These are phyloP conservation scores for Festucalex cinctus DNA, from an alignment of 2,113 vertebrate species.

Conservation along the genomic window DNA sequence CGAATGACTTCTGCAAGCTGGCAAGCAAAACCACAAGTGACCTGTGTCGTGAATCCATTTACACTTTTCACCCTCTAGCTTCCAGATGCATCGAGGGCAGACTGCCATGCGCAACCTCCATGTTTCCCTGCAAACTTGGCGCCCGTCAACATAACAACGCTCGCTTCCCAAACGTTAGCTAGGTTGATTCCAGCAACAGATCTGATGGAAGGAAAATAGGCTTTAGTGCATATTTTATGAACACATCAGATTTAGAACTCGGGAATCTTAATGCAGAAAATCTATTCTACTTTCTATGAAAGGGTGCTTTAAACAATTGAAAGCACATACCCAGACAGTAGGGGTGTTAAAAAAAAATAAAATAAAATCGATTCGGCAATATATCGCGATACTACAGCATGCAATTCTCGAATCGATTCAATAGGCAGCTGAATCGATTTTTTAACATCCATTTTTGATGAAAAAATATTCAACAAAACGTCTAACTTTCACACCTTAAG, in stretches of 20 bases:
- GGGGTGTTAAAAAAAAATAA: no score
- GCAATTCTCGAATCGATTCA: no score
- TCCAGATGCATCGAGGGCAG: conserved; percentile 7
- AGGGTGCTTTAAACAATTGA: conserved; percentile 9
- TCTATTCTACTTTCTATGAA: conserved; percentile 17
- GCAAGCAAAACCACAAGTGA: conserved; percentile 32
- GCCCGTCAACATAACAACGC: conserved; percentile 1
- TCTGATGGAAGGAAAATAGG: conserved; percentile 28
- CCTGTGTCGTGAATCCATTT: conserved; percentile 35
- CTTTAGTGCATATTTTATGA: conserved; percentile 49
- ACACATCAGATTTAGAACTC: background rate
- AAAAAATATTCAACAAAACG: no score
- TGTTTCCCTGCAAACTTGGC: conserved; percentile 14
- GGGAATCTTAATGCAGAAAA: background rate
- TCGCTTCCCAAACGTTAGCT: conserved; percentile 4
- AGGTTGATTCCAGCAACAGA: conserved; percentile 15
- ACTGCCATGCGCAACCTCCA: conserved; percentile 15
- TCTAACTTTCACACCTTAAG: no score
- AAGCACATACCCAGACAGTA: conserved; percentile 31
- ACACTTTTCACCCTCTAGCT: background rate
- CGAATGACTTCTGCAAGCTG: conserved; percentile 31
- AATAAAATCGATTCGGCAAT: no score
- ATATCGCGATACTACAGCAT: no score
- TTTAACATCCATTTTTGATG: no score
- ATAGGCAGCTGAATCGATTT: no score